These are phyloP conservation scores for Chaetops frenatus DNA, from an alignment of 2,113 vertebrate genomes.

Conservation along the genomic window DNA sequence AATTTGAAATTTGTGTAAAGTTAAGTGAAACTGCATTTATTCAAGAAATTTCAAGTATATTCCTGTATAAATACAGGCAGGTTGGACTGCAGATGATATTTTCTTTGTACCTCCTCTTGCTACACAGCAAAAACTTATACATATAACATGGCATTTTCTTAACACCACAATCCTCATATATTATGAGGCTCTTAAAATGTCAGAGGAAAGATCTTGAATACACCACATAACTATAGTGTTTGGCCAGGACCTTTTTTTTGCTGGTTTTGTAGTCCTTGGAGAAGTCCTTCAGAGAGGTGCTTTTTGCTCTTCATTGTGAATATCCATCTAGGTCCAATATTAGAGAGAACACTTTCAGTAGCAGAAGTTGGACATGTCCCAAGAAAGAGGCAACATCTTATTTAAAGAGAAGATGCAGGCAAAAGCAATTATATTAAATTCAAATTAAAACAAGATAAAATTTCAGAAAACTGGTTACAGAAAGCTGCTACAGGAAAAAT, in stretches of 20 bases:
- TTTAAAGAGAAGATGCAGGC: neutral
- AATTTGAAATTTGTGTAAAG: neutral
- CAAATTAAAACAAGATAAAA: neutral
- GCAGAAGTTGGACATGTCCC: neutral
- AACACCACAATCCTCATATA: neutral
- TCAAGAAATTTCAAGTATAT: neutral
- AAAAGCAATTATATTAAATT: neutral
- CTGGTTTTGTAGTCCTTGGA: neutral
- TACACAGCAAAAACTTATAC: neutral
- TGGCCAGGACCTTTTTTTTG: neutral
- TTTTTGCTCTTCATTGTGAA: neutral
- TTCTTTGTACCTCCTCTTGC: neutral
- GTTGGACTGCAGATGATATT: neutral
- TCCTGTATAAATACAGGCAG: neutral
- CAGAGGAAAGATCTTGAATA: neutral
- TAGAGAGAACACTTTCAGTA: neutral
- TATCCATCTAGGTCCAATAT: neutral
- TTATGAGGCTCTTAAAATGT: neutral
- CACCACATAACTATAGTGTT: neutral
- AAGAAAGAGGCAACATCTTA: neutral
- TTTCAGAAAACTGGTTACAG: neutral
- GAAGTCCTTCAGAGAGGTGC: neutral
- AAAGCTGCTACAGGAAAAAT: neutral
- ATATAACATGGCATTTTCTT: neutral
- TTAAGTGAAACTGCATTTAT: neutral